These are phyloP conservation scores for Kryptopterus vitreolus DNA, from an alignment of 2,797 vertebrate species.

Conservation along the genomic window DNA sequence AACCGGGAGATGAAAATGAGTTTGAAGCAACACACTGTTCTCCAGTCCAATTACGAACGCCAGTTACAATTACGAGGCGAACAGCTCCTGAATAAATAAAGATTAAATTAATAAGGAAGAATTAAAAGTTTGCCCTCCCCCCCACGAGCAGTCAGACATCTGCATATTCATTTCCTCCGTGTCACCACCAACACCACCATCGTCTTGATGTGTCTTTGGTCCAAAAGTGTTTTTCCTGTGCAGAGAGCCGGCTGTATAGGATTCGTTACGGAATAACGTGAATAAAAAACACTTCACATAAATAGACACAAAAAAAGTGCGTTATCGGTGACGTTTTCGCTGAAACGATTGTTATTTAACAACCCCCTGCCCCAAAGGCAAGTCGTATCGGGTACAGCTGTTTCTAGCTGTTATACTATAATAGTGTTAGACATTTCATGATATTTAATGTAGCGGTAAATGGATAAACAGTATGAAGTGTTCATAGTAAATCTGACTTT, in stretches of 20 bases:
- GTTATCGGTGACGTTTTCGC: not conserved
- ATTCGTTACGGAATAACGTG: not conserved
- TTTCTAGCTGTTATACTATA: not conserved
- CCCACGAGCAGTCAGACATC: not conserved
- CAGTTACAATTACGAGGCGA: constrained; percentile 45
- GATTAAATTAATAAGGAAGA: constrained; percentile 40
- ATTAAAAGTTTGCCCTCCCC: constrained; percentile 41
- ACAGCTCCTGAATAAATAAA: constrained; percentile 41
- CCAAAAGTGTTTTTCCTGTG: not conserved
- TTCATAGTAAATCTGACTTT: not conserved
- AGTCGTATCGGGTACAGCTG: not conserved
- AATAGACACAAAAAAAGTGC: not conserved
- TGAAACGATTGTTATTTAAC: not conserved
- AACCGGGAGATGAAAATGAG: constrained; percentile 45
- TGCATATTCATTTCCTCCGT: constrained; percentile 34
- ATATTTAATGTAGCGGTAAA: not conserved
- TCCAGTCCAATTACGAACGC: constrained; percentile 47
- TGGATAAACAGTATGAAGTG: not conserved
- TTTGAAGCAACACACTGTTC: constrained; percentile 46
- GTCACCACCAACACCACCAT: not conserved
- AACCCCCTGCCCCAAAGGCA: too few relatives aligned
- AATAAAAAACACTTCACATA: not conserved
- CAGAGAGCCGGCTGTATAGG: not conserved
- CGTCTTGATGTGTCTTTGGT: constrained; percentile 11
- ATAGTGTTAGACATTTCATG: not conserved